Percentiles rank a stretch among this genome's conserved stretches.
phyloP scores from a whole-genome alignment of 2,888 invertebrate genomes.

The Vannuccia rotundouncinata region DNA sequence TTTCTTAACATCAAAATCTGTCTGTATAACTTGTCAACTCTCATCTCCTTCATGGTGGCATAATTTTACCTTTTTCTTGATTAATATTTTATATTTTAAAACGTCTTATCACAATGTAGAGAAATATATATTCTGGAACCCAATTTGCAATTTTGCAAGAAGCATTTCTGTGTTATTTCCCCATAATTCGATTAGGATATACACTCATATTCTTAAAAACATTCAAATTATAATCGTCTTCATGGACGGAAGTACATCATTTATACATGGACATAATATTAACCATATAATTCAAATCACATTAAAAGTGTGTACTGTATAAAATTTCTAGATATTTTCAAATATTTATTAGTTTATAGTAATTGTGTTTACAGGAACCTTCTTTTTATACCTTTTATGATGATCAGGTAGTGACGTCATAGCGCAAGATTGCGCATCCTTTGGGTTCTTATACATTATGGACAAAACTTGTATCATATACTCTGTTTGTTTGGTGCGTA shows the following conservation, averaged over 20 bases:
- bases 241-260: too few relatives aligned
- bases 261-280: neutral
- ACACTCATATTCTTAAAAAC: neutral
- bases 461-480: neutral
- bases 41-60: too few relatives aligned
- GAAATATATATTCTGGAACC: too few relatives aligned
- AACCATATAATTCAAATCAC: neutral
- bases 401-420: neutral
- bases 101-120: too few relatives aligned
- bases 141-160: neutral
- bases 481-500: neutral
- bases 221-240: too few relatives aligned
- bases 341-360: neutral
- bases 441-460: too few relatives aligned
- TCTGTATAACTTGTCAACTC: too few relatives aligned
- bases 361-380: neutral
- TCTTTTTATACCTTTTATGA: neutral
- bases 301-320: neutral
- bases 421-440: too few relatives aligned
- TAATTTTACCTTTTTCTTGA: too few relatives aligned
- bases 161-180: neutral
- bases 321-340: neutral
- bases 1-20: too few relatives aligned
- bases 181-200: neutral
- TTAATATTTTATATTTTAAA: neutral